Conservation (phyloP, 2,888 invertebrate genomes). For the Torymus auratus region DNA sequence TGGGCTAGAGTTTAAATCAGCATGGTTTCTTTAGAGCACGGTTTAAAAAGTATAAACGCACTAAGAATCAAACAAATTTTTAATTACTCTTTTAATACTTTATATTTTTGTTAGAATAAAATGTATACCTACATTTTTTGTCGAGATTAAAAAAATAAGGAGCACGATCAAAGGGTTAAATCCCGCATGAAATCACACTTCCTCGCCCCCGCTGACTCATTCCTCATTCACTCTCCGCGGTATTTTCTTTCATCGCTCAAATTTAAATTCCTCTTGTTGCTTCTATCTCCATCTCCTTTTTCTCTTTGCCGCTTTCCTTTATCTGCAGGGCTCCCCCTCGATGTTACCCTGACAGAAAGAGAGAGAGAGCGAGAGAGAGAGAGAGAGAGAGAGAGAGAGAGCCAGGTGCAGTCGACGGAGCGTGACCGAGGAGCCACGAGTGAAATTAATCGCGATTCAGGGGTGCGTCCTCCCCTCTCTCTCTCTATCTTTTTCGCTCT, state of each 20-base stretch:
- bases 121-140: too few species aligned
- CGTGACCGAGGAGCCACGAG: slow-evolving; percentile 65
- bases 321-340: slow-evolving; percentile 10
- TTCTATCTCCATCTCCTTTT: slow-evolving; percentile 37
- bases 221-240: slow-evolving; percentile 17
- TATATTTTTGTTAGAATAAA: too few species aligned
- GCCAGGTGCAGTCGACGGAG: slow-evolving; percentile 67
- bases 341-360: background rate
- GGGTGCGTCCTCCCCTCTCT: slow-evolving; percentile 20
- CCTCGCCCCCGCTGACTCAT: slow-evolving; percentile 16
- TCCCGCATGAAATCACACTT: background rate
- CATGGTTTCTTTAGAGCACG: background rate
- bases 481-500: background rate
- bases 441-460: slow-evolving; percentile 68
- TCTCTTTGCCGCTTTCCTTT: slow-evolving; percentile 7
- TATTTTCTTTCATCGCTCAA: slow-evolving; percentile 17
- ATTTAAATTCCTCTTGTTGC: slow-evolving; percentile 46
- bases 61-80: too few species aligned
- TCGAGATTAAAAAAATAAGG: too few species aligned
- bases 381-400: slow-evolving; percentile 10
- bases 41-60: background rate
- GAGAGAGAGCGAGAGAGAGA: background rate
- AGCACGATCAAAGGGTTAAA: slow-evolving; percentile 14
- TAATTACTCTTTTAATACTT: too few species aligned
- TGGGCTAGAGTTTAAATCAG: background rate